Base-by-base conservation (phyloP, 2,888 invertebrate genomes). In the Byasa hedistus region DNA sequence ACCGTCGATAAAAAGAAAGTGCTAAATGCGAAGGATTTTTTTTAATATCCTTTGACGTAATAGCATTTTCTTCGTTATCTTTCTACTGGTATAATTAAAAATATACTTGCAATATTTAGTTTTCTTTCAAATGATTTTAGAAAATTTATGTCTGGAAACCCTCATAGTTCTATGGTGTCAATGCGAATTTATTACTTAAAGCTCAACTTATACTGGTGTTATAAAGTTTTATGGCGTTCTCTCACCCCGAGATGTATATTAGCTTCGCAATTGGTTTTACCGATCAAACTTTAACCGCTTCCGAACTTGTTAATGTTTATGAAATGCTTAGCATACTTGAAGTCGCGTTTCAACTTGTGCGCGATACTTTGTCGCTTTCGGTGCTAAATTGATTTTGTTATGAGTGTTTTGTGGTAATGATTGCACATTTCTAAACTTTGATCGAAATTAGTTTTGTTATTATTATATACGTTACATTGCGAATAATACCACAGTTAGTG, bases 211-310 rank as follows among this genome's bases (percentile, higher is more conserved):
- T 78, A 80, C 77, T 71, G 78, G 70, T 65, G 73, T 77, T 77
- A 82, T 83, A 84, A 85, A 82, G 77, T 84, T 86, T 84, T 79
- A 86, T 71, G 74, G 74, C 75, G 76, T 72, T 73, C 72, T 70
- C 73, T 72, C 73, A 69, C 72, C 75, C 75, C 76, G 78, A 76
- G 75, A 75, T 76, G 76, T 79, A 75, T 77, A 79, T 75, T 75
- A 74, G 72, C 75, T 76, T 75, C 75, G 76, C 80, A 81, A 78
- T 80, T 80, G 73, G 74, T 74, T 79, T 74, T 48, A 73, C 72
- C 73, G 69, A 69, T 70, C 68, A 76, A 79, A 79, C 76, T 80
- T 79, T 79, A 78, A 77, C 80, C 74, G 72, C 71, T 78, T 79
- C 71, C 71, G 71, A 83, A 81, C 76, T 81, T 76, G 75, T 72